A percentile compares a stretch with the other conserved stretches of the same genome.
phyloP scores from a whole-genome alignment of 2,888 invertebrate species.

The Dryomyza anilis region DNA sequence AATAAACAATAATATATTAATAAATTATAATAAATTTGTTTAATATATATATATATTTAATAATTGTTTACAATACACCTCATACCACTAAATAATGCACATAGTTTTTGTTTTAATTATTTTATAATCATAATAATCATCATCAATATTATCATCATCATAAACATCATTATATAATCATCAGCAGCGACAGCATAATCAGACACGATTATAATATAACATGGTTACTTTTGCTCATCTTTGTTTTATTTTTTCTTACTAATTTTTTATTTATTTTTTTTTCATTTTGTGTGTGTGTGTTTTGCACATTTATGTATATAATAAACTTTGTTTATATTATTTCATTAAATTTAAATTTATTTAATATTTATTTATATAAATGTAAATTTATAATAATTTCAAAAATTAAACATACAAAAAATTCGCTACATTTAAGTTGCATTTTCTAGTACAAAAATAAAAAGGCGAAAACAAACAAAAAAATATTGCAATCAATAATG shows the following conservation, averaged over 20 bases:
- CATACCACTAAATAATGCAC: conserved; percentile 48
- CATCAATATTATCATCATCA: conserved; percentile 1
- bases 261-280: conserved; percentile 19
- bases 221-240: conserved; percentile 3
- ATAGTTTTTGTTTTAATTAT: conserved; percentile 43
- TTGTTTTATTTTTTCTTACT: conserved; percentile 23
- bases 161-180: conserved; percentile 16
- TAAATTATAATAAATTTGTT: conserved; percentile 33
- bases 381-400: conserved; percentile 14
- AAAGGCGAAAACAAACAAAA: background rate
- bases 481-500: conserved; percentile 34
- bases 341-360: conserved; percentile 22
- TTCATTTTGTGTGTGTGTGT: conserved; percentile 28
- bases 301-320: conserved; percentile 28
- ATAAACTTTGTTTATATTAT: conserved; percentile 32
- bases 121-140: conserved; percentile 24
- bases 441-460: conserved; percentile 24
- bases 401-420: conserved; percentile 23
- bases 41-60: too few species aligned
- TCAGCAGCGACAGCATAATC: conserved; percentile 19
- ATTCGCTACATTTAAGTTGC: conserved; percentile 29
- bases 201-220: conserved; percentile 23
- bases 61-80: conserved; percentile 44
- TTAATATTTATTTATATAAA: conserved; percentile 25
- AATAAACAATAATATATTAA: conserved; percentile 25